Percentiles rank a stretch among this genome's conserved stretches.
Conservation (phyloP, 2,888 invertebrate genomes). For the Trisateles emortualis region DNA sequence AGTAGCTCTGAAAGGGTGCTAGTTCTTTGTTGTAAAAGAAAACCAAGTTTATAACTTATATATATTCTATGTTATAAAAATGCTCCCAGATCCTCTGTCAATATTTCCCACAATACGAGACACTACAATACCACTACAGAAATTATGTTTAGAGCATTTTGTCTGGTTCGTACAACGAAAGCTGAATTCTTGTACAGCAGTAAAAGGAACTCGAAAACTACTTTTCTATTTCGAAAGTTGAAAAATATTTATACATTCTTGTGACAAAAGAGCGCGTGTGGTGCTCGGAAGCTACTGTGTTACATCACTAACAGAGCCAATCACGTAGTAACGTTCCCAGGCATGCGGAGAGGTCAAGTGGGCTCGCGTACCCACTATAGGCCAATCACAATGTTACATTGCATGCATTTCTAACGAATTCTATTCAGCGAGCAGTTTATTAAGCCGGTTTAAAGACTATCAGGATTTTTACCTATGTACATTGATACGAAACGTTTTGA, state of each 20-base stretch:
- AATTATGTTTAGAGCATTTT: conserved; percentile 29
- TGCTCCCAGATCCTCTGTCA: conserved; percentile 16
- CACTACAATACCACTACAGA: conserved; percentile 13
- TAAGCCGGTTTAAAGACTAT: conserved; percentile 18
- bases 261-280: conserved; percentile 44
- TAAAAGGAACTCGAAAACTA: conserved; percentile 29
- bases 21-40: background rate
- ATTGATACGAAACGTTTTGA: background rate
- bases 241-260: conserved; percentile 51
- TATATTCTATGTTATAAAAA: conserved; percentile 7
- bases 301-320: conserved; percentile 51
- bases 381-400: conserved; percentile 51
- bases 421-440: conserved; percentile 47
- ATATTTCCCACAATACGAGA: conserved; percentile 27
- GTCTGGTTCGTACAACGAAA: conserved; percentile 35
- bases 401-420: conserved; percentile 50
- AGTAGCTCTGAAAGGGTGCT: background rate
- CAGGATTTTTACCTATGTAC: background rate
- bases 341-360: conserved; percentile 51
- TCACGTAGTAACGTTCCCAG: conserved; percentile 41
- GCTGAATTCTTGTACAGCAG: conserved; percentile 28
- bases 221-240: conserved; percentile 40
- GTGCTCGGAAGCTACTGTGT: conserved; percentile 33
- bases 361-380: conserved; percentile 37
- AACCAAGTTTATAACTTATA: background rate